A percentile compares a stretch with the other conserved stretches of the same genome.
Evolutionary conservation across 1,140 invertebrate species (phyloP).

Genomic region (Leguminivora glycinivorella): DNA sequence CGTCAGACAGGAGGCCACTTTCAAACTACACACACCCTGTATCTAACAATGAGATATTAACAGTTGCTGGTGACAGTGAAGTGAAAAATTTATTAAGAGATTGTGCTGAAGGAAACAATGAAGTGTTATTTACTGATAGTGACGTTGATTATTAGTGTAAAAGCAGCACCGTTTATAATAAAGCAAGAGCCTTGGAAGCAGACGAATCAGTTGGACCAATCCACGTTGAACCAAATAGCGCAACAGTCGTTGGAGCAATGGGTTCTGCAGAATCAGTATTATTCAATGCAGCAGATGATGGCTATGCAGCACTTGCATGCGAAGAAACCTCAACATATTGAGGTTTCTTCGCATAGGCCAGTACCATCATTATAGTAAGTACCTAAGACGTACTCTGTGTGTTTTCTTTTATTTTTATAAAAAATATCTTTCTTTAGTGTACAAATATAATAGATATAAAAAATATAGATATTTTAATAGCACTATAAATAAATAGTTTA

Average conservation of each 20-base stretch:
- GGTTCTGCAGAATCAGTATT: slow-evolving; percentile 23
- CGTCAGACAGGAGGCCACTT: slow-evolving; percentile 5
- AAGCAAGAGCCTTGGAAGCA: background rate
- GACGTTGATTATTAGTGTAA: background rate
- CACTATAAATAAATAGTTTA: too few relatives aligned
- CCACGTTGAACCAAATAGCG: background rate
- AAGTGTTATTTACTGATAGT: background rate
- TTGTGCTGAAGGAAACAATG: background rate
- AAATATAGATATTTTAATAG: too few relatives aligned
- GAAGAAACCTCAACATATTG: slow-evolving; percentile 26
- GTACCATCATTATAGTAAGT: background rate
- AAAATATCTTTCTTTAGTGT: too few relatives aligned
- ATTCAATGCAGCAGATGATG: slow-evolving; percentile 36
- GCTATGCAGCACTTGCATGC: slow-evolving; percentile 38
- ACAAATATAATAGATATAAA: too few relatives aligned
- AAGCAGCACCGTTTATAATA: background rate
- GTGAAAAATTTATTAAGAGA: background rate
- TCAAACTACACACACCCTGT: slow-evolving; percentile 24
- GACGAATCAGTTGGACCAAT: background rate
- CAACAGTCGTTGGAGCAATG: background rate
- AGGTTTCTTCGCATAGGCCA: too few relatives aligned
- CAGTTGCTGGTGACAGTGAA: background rate
- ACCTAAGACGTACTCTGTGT: too few relatives aligned
- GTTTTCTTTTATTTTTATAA: too few relatives aligned
- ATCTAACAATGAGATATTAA: background rate